Evolutionary conservation across 2,113 vertebrate species (phyloP).

Genomic region (Hemicordylus capensis): DNA sequence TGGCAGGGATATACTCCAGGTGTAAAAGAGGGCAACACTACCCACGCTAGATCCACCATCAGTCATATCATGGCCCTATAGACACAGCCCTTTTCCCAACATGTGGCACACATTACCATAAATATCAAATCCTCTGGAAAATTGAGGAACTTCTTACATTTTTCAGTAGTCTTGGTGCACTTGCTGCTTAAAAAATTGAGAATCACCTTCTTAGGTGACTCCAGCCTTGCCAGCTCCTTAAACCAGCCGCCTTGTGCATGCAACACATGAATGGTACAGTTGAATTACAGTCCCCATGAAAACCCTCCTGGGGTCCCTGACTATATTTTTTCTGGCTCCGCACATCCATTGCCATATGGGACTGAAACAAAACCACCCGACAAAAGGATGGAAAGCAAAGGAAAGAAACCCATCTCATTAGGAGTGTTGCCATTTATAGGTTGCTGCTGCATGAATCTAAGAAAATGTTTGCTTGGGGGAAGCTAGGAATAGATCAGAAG

Average conservation of each 20-base stretch:
- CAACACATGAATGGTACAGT: neutral
- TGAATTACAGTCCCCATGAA: neutral
- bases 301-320: neutral
- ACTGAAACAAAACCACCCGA: neutral
- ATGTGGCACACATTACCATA: no score
- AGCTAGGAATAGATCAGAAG: neutral
- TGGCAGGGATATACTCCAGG: no score
- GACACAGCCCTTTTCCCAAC: no score
- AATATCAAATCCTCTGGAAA: no score
- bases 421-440: neutral
- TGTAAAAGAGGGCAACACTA: no score
- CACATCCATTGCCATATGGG: neutral
- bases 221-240: neutral
- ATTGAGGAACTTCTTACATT: no score
- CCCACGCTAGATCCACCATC: no score
- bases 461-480: neutral
- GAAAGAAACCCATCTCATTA: neutral
- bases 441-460: conserved; percentile 1
- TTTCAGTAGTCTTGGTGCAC: no score
- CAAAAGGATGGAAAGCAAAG: neutral
- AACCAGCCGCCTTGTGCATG: neutral
- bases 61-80: no score
- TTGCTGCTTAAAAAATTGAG: no score
- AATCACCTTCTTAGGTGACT: no score
- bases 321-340: neutral